phyloP scores from a whole-genome alignment of 2,113 vertebrate genomes.

The Brachyhypopomus gauderio region DNA sequence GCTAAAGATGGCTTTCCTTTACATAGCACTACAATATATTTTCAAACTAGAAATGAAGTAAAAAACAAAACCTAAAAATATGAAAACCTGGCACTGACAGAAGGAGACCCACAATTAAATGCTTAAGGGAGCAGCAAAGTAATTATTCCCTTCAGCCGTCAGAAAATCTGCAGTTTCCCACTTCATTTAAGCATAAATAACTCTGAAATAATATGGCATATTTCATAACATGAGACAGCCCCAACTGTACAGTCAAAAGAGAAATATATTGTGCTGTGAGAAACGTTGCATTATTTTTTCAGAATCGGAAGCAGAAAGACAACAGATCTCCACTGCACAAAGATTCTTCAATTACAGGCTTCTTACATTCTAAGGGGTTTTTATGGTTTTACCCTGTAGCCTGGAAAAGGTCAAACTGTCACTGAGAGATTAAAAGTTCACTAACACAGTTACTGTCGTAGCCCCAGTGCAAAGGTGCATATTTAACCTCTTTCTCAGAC shows the following conservation, averaged over 20 bases:
- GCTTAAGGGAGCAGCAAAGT: not conserved
- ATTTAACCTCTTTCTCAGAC: slow-evolving; percentile 4
- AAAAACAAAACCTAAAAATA: not conserved
- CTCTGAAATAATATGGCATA: slow-evolving; percentile 14
- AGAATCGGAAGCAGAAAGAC: slow-evolving; percentile 24
- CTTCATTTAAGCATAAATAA: slow-evolving; percentile 13
- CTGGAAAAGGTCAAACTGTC: slow-evolving; percentile 45
- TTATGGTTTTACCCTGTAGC: slow-evolving; percentile 43
- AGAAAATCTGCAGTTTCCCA: not conserved
- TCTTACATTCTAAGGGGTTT: slow-evolving; percentile 51
- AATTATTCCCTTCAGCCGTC: not conserved
- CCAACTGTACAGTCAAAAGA: not conserved
- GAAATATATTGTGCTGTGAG: slow-evolving; percentile 14
- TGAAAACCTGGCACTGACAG: not conserved
- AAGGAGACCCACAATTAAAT: not conserved
- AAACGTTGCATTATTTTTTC: slow-evolving; percentile 15
- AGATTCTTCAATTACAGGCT: slow-evolving; percentile 49
- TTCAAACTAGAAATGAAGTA: not conserved
- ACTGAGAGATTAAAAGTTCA: slow-evolving; percentile 51
- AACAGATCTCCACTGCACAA: slow-evolving; percentile 27
- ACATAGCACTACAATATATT: no score
- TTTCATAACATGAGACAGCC: not conserved
- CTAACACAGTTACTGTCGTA: slow-evolving; percentile 39
- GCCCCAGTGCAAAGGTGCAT: slow-evolving; percentile 23
- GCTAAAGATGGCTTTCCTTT: not conserved